A percentile compares a stretch with the other conserved stretches of the same genome.
Conservation (phyloP, 2,797 vertebrate genomes). For the Cygnus olor region DNA sequence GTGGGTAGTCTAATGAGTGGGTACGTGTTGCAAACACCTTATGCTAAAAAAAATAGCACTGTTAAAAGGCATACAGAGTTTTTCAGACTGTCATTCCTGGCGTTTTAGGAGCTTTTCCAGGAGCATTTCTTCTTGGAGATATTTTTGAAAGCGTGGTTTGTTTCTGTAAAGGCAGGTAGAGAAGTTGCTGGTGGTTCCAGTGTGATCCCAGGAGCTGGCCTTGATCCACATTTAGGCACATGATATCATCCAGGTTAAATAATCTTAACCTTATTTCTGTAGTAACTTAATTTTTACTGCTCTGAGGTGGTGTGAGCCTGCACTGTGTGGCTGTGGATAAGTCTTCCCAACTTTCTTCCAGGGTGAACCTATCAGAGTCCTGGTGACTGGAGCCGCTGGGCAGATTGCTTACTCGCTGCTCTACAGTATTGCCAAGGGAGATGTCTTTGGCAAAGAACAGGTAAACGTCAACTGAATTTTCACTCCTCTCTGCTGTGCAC, state of each 20-base stretch:
- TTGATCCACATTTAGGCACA: neutral
- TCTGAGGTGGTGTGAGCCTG: neutral
- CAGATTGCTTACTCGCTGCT: slow-evolving; percentile 97
- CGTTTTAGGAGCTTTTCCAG: neutral
- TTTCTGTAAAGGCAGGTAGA: neutral
- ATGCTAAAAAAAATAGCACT: neutral
- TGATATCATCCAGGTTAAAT: neutral
- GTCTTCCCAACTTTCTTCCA: slow-evolving; percentile 61
- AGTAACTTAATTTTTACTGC: neutral
- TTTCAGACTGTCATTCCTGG: neutral
- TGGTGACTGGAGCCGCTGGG: slow-evolving; percentile 96
- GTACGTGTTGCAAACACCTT: neutral
- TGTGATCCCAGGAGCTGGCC: neutral
- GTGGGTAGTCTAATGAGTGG: neutral
- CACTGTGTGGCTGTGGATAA: neutral
- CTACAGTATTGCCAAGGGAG: slow-evolving; percentile 94
- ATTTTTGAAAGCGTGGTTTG: neutral
- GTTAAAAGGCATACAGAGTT: neutral
- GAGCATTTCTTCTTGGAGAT: neutral
- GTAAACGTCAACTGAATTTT: slow-evolving; percentile 71
- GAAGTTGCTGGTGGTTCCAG: neutral
- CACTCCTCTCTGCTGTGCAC: neutral
- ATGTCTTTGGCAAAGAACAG: slow-evolving; percentile 98
- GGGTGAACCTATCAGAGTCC: slow-evolving; percentile 89
- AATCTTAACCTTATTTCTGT: neutral